Conservation (phyloP, 2,113 vertebrate genomes). For the Lamprotornis superbus region DNA sequence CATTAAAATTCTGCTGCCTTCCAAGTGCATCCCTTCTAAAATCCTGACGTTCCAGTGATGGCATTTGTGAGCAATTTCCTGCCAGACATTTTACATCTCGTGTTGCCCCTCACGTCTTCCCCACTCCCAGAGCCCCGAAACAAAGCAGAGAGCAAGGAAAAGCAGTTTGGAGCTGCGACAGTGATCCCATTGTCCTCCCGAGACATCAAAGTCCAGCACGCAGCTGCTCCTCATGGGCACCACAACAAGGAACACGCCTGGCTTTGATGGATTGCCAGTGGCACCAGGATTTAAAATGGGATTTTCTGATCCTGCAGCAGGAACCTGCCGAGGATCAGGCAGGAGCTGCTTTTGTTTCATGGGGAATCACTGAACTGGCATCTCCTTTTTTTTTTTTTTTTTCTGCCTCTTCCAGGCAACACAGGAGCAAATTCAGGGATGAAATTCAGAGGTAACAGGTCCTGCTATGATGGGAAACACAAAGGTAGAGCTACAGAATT, state of each 20-base stretch:
- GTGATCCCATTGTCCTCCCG: background rate
- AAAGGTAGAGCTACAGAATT: background rate
- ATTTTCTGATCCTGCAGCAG: conserved; percentile 64
- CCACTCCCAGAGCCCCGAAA: background rate
- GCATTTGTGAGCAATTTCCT: background rate
- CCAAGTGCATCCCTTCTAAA: background rate
- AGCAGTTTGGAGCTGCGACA: background rate
- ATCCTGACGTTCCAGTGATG: background rate
- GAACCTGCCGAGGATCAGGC: conserved; percentile 10
- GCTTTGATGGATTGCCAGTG: conserved; percentile 55
- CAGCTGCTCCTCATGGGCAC: conserved; percentile 50
- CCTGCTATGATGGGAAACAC: background rate
- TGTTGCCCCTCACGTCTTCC: background rate
- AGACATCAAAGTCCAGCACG: background rate
- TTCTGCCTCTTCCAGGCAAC: background rate
- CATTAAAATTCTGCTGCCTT: background rate
- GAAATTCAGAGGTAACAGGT: background rate
- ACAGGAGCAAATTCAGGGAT: background rate
- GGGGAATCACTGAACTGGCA: background rate
- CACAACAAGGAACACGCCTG: background rate
- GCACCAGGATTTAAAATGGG: conserved; percentile 58
- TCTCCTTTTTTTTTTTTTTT: background rate
- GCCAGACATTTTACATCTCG: background rate
- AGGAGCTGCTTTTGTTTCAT: background rate
- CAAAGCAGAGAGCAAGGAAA: background rate